Conservation (phyloP, 2,888 invertebrate species). For the Drosophila austrosaltans region DNA sequence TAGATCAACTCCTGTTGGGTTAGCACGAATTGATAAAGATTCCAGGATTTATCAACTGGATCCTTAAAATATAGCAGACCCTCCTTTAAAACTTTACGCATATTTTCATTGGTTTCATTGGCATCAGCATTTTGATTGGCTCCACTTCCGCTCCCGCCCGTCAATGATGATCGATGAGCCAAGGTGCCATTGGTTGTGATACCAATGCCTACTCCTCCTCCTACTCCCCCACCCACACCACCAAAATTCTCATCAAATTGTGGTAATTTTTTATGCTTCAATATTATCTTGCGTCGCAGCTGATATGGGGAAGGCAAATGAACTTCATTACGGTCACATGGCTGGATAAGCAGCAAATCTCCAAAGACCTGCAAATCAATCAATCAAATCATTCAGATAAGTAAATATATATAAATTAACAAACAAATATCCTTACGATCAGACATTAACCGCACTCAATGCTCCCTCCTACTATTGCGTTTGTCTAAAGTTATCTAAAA, state of each 20-base stretch:
- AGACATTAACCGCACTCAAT: too few relatives aligned
- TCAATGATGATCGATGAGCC: conserved; percentile 73
- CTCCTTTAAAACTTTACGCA: conserved; percentile 93
- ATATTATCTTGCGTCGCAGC: conserved; percentile 89
- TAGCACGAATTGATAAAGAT: conserved; percentile 96
- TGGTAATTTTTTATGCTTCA: conserved; percentile 97
- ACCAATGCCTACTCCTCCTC: background rate
- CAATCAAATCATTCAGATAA: background rate
- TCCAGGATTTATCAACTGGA: conserved; percentile 94
- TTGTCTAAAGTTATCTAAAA: too few relatives aligned
- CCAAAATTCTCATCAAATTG: conserved; percentile 89
- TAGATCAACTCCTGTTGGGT: conserved; percentile 95
- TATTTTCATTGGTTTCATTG: conserved; percentile 88
- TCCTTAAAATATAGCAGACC: conserved; percentile 95
- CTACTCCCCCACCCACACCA: conserved; percentile 30
- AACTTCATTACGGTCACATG: conserved; percentile 90
- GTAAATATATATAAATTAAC: too few relatives aligned
- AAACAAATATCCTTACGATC: too few relatives aligned
- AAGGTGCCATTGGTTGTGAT: conserved; percentile 61
- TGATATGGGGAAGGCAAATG: conserved; percentile 93
- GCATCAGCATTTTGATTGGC: conserved; percentile 53
- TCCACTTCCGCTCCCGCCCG: conserved; percentile 43
- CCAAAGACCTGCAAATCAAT: conserved; percentile 84
- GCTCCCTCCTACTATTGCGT: too few relatives aligned
- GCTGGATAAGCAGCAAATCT: conserved; percentile 91